Base-by-base conservation (phyloP, 2,113 vertebrate genomes). In the Epinephelus moara region DNA sequence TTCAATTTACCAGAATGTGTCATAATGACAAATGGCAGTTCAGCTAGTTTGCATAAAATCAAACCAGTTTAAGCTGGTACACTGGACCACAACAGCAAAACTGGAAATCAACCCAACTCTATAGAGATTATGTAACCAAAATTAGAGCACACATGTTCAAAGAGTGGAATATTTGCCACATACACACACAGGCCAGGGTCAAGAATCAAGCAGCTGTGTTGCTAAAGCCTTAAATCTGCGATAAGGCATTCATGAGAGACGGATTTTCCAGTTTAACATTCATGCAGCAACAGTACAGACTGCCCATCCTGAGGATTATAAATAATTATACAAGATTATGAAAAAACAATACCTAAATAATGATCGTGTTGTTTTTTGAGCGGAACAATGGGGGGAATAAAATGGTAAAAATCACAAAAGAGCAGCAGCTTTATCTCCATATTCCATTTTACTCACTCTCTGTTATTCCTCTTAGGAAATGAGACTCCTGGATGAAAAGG, bases 251-350 rank as follows among this genome's bases (percentile, higher is more conserved):
- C 78, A 63, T 55, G 57, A 92, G 72, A 85, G 82, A 80, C 77
- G 56, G 73, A 89, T 88, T 88, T 85, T 72, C 69, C 59, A 77
- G 84, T 85, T 82, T 76, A 90, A 90, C 71, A 89, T 82, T 88
- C 85, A 91, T 67, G 52, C 79, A 84, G 78, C 59, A 81, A 88
- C 77, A 85, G 68, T 82, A 59, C 66, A 71, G 27, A n/a, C 61
- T 50, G 47, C 71, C 86, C 63, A 84, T 87, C 80, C 81, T 15
- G 42, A 74, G 86, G 90, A 94, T 94, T 94, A 92, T 88, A 81
- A 90, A 91, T 92, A 94, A 95, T 94, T 94, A 94, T 87, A 85
- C 79, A 81, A 92, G 90, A 92, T 93, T 89, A 91, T 52, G 56
- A 91, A 85, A 82, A 75, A 79, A 91, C 86, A 87, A 86, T 84